These are phyloP conservation scores for Caenorhabditis uteleia DNA, from an alignment of 2,888 invertebrate species.

Conservation along the genomic window DNA sequence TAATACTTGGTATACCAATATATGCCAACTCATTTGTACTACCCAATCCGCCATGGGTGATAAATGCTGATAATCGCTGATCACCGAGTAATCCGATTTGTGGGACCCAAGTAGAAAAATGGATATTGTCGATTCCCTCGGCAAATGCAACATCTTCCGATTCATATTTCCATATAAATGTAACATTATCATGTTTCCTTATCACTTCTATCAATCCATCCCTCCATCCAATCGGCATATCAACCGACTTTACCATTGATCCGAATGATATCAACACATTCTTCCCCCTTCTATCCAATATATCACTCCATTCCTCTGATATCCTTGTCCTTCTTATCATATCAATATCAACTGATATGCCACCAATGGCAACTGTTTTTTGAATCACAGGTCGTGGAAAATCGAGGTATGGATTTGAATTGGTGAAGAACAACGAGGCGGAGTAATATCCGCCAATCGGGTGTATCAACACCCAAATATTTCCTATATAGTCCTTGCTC, in stretches of 20 bases:
- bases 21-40: conserved; percentile 30
- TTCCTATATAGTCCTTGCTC: background rate
- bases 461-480: conserved; percentile 3
- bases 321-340: conserved; percentile 6
- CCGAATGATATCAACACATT: conserved; percentile 27
- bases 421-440: conserved; percentile 32
- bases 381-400: conserved; percentile 32
- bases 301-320: conserved; percentile 7
- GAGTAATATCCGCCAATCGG: conserved; percentile 23
- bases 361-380: conserved; percentile 42
- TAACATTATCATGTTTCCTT: conserved; percentile 14
- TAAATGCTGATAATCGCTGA: conserved; percentile 19
- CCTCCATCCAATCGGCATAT: conserved; percentile 17
- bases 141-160: conserved; percentile 13
- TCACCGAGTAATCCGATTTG: conserved; percentile 20
- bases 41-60: conserved; percentile 30
- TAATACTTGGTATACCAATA: conserved; percentile 17
- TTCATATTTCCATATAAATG: conserved; percentile 40
- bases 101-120: conserved; percentile 30
- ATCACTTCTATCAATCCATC: conserved; percentile 13
- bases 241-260: conserved; percentile 10
- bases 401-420: conserved; percentile 41
- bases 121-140: conserved; percentile 10
- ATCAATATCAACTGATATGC: conserved; percentile 29
- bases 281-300: conserved; percentile 5